These are phyloP conservation scores for Platycercus adscitus DNA, from an alignment of 2,113 vertebrate genomes.

Conservation along the genomic window DNA sequence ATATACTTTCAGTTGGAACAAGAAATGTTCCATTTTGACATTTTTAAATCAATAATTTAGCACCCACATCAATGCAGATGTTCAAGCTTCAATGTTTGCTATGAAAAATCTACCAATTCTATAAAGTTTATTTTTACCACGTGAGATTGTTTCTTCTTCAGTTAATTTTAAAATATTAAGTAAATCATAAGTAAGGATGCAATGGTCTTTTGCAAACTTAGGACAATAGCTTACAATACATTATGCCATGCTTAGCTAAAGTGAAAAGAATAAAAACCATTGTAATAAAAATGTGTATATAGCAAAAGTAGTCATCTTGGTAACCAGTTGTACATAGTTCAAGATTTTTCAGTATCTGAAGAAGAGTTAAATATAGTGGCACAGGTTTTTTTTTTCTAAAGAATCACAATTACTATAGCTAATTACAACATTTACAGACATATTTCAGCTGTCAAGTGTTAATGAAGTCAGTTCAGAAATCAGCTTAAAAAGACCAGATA, in stretches of 20 bases:
- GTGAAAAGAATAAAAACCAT: neutral
- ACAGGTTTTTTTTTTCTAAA: neutral
- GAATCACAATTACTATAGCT: neutral
- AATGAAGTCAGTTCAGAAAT: neutral
- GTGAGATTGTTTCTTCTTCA: neutral
- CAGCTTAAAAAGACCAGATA: neutral
- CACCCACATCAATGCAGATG: neutral
- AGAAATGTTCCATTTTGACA: neutral
- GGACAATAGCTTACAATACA: neutral
- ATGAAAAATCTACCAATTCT: neutral
- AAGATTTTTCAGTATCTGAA: neutral
- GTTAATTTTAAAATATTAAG: neutral
- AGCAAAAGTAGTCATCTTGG: neutral
- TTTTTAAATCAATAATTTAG: neutral
- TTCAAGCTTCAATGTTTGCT: neutral
- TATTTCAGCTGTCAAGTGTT: neutral
- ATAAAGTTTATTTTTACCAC: neutral
- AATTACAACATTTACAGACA: neutral
- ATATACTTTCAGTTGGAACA: neutral
- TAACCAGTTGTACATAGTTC: neutral
- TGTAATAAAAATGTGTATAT: neutral
- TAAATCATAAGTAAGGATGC: neutral
- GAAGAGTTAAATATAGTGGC: neutral
- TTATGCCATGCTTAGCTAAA: neutral
- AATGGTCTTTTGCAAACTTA: neutral